phyloP scores from a whole-genome alignment of 2,797 vertebrate genomes.

The Monodelphis domestica region DNA sequence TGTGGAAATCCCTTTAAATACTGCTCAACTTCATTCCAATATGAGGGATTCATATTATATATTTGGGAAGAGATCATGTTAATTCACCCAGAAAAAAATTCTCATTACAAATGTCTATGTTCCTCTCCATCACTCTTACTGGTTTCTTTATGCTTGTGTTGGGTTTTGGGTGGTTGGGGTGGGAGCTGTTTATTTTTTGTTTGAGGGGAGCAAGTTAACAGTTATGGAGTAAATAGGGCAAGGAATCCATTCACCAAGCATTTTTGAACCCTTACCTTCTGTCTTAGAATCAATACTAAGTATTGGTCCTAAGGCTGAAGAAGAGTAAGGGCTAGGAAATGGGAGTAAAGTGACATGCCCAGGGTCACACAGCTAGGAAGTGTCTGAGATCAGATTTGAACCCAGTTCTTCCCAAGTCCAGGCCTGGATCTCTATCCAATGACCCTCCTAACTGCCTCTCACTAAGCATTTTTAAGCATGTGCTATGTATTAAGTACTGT shows the following conservation, averaged over 20 bases:
- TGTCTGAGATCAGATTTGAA: too few species aligned
- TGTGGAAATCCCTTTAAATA: neutral
- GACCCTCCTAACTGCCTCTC: too few species aligned
- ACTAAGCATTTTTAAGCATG: neutral
- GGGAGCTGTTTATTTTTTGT: neutral
- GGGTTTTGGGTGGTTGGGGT: neutral
- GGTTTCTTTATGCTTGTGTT: neutral
- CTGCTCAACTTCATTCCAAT: neutral
- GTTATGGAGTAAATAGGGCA: neutral
- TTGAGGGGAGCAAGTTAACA: neutral
- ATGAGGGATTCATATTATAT: neutral
- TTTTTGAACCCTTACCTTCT: too few species aligned
- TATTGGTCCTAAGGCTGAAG: too few species aligned
- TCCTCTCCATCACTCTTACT: neutral
- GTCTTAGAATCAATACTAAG: too few species aligned
- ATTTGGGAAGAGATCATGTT: neutral
- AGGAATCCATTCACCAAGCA: neutral
- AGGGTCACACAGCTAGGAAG: too few species aligned
- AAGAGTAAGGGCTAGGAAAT: too few species aligned
- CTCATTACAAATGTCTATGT: neutral
- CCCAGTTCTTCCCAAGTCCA: too few species aligned
- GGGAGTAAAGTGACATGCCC: too few species aligned
- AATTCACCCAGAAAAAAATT: neutral
- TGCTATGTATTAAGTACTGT: neutral
- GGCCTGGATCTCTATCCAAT: too few species aligned